phyloP scores from a whole-genome alignment of 2,888 invertebrate species.

The Hypena proboscidalis region DNA sequence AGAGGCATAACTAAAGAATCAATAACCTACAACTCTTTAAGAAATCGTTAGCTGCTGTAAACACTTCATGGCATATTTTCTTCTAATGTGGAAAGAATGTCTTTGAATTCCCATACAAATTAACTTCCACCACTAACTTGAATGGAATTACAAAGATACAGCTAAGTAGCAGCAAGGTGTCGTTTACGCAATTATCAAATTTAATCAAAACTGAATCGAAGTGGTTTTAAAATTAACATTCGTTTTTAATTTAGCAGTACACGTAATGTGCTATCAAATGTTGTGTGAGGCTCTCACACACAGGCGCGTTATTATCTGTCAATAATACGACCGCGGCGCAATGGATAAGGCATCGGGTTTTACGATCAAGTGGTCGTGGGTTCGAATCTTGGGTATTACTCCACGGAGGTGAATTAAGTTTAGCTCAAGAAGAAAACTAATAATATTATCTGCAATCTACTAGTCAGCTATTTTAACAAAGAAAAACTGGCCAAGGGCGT shows the following conservation, averaged over 20 bases:
- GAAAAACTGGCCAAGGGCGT: too few relatives aligned
- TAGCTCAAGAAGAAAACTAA: too few relatives aligned
- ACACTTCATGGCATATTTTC: neutral
- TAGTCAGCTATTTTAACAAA: too few relatives aligned
- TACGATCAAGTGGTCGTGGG: too few relatives aligned
- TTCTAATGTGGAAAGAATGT: slow-evolving; percentile 4
- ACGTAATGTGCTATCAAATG: neutral
- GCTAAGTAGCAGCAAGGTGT: slow-evolving; percentile 26
- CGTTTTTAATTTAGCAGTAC: neutral
- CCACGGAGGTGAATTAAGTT: too few relatives aligned
- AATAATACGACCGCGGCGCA: too few relatives aligned
- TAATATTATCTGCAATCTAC: too few relatives aligned
- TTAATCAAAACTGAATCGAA: slow-evolving; percentile 3
- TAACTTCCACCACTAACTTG: slow-evolving; percentile 28
- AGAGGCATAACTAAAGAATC: neutral
- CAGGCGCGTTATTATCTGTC: too few relatives aligned
- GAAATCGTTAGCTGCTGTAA: neutral
- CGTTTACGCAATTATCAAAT: slow-evolving; percentile 16
- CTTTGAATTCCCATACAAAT: slow-evolving; percentile 16
- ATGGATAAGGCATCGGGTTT: too few relatives aligned
- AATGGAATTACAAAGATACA: slow-evolving; percentile 37
- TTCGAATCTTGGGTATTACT: too few relatives aligned
- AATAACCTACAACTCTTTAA: neutral
- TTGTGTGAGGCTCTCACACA: too few relatives aligned
- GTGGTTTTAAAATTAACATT: neutral